phyloP scores from a whole-genome alignment of 2,113 vertebrate species.

The Oryzias melastigma region DNA sequence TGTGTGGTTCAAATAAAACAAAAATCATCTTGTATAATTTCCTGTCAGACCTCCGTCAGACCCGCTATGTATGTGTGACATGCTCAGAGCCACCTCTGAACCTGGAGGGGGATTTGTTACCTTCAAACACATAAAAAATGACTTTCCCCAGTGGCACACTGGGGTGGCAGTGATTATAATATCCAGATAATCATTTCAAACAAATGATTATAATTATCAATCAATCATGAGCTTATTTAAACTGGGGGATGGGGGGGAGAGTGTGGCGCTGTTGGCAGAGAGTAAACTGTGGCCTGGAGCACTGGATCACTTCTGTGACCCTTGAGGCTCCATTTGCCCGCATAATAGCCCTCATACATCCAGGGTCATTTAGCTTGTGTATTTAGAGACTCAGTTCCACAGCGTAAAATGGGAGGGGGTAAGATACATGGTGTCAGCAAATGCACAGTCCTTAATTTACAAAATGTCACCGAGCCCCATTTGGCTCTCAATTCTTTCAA shows the following conservation, averaged over 20 bases:
- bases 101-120: conserved; percentile 75
- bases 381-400: conserved; percentile 72
- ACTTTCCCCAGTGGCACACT: conserved; percentile 62
- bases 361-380: conserved; percentile 73
- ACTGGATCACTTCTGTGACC: conserved; percentile 83
- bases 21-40: neutral
- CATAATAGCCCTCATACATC: conserved; percentile 88
- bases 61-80: conserved; percentile 1
- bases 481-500: conserved; percentile 51
- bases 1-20: neutral
- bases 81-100: conserved; percentile 22
- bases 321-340: conserved; percentile 79
- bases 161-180: conserved; percentile 81
- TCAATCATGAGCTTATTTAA: conserved; percentile 85
- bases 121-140: conserved; percentile 73
- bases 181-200: conserved; percentile 92
- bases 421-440: conserved; percentile 8
- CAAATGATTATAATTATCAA: conserved; percentile 97
- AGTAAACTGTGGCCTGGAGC: conserved; percentile 69
- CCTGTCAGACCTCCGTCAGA: conserved; percentile 1
- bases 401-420: conserved; percentile 48
- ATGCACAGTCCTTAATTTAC: conserved; percentile 29
- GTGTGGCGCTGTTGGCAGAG: conserved; percentile 60
- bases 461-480: conserved; percentile 50
- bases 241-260: conserved; percentile 56